Percentiles rank a stretch among this genome's conserved stretches.
Conservation (phyloP, 2,888 invertebrate species). For the Linhomoeus sp. region DNA sequence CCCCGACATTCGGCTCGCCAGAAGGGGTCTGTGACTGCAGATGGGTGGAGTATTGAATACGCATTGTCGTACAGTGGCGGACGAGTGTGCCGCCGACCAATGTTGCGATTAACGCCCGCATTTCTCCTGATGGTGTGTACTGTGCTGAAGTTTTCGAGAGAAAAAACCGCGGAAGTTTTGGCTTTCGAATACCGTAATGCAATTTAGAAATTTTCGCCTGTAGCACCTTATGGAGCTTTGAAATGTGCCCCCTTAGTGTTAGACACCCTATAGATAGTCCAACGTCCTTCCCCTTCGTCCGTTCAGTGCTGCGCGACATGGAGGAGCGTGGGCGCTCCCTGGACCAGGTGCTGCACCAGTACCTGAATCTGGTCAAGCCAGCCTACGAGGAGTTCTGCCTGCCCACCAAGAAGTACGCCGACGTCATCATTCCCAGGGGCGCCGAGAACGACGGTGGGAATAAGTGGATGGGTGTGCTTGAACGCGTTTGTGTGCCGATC, state of each 20-base stretch:
- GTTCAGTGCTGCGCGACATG: conserved; percentile 75
- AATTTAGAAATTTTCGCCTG: no score
- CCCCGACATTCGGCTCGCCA: conserved; percentile 82
- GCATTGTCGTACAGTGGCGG: no score
- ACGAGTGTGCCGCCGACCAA: no score
- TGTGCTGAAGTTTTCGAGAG: neutral
- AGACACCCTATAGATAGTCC: no score
- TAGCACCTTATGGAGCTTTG: no score
- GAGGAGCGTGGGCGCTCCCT: conserved; percentile 79
- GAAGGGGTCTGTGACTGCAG: conserved; percentile 49
- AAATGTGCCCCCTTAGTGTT: no score
- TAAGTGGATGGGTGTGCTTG: no score
- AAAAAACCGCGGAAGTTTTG: no score
- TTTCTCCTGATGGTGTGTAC: neutral
- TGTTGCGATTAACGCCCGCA: no score
- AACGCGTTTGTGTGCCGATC: no score
- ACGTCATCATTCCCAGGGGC: conserved; percentile 94
- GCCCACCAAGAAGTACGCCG: conserved; percentile 96
- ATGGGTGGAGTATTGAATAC: no score
- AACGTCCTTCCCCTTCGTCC: conserved; percentile 4
- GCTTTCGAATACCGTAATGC: no score
- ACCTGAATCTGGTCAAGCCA: conserved; percentile 84
- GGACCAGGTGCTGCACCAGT: conserved; percentile 81
- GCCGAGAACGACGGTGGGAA: conserved; percentile 55
- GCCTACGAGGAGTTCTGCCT: conserved; percentile 59